Evolutionary conservation across 1,140 invertebrate species (phyloP), one percentile per base, ranked within the genome.

Genomic region (Kradibia gibbosae): DNA sequence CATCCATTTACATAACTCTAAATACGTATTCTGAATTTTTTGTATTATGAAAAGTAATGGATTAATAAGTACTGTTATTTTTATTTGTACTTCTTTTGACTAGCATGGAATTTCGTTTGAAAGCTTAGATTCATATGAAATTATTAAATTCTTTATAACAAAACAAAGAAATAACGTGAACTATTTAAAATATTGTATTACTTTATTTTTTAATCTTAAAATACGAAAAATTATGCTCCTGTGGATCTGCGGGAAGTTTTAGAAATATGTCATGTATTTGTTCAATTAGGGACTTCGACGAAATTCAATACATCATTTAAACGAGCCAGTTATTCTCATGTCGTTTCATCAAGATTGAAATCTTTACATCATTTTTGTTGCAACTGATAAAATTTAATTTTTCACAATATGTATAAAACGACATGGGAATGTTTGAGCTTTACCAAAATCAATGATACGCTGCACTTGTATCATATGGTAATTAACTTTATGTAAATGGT

Each of bases 221-320:
- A 39, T 34, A 36, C 34, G 36, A 53, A 76, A 48, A 78, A 75
- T 67, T 81, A 80, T 82, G 67, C 72, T 80, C 79, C 31, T 34
- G 34, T 79, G 80, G 84, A 82, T 79, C 80, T 81, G 86, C 85
- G 86, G 87, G 87, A 88, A 74, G 25, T 67, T 71, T 70, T 84
- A 78, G 76, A 88, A 89, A 85, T 91, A 89, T 89, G 90, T 91
- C 90, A 88, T 90, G 86, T 90, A 85, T 89, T 88, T 90, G 90
- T 90, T 90, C 90, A 91, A 91, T 91, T 90, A 90, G 90, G 90
- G 89, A 89, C 89, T 91, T 91, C 84, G 88, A 90, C 83, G 84
- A 91, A 91, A 91, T 89, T 90, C 87, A 91, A 90, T 90, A 90
- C 90, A 91, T 86, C 84, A 88, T 89, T 87, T 90, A 89, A 28